Percentiles rank a stretch among this genome's conserved stretches.
Evolutionary conservation across 2,888 invertebrate genomes (phyloP).

Genomic region (Coleophora flavipennella): DNA sequence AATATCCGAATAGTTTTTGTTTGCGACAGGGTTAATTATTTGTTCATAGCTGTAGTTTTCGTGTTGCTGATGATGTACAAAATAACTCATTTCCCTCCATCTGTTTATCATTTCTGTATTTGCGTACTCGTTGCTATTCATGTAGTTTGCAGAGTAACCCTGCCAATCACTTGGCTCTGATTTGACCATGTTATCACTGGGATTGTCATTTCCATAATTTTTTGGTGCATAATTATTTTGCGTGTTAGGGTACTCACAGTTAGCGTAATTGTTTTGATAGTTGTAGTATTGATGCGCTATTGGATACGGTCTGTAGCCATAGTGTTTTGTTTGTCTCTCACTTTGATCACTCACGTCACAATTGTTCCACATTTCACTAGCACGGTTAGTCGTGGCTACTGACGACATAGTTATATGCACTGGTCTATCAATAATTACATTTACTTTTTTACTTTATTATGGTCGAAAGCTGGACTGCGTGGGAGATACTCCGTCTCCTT

Average conservation of each 20-base stretch:
- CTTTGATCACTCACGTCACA: slow-evolving; percentile 45
- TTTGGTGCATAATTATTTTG: slow-evolving; percentile 30
- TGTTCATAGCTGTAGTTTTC: slow-evolving; percentile 38
- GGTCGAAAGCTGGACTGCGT: slow-evolving; percentile 39
- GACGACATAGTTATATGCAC: slow-evolving; percentile 41
- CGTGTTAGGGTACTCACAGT: slow-evolving; percentile 35
- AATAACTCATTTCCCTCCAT: slow-evolving; percentile 53
- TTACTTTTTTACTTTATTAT: slow-evolving; percentile 11
- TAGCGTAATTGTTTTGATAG: slow-evolving; percentile 42
- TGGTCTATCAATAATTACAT: slow-evolving; percentile 23
- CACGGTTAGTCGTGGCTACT: slow-evolving; percentile 46
- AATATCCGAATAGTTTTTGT: slow-evolving; percentile 26
- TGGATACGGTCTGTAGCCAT: slow-evolving; percentile 39
- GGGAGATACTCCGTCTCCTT: slow-evolving; percentile 52
- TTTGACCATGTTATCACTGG: slow-evolving; percentile 36
- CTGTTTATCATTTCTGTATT: slow-evolving; percentile 46
- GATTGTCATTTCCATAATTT: slow-evolving; percentile 27
- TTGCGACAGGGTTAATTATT: slow-evolving; percentile 23
- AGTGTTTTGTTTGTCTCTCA: slow-evolving; percentile 37
- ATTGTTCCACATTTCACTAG: slow-evolving; percentile 61
- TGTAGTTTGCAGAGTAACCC: slow-evolving; percentile 35
- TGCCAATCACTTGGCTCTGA: slow-evolving; percentile 48
- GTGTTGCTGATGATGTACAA: slow-evolving; percentile 45
- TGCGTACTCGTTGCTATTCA: slow-evolving; percentile 23
- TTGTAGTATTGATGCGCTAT: slow-evolving; percentile 33